phyloP scores from a whole-genome alignment of 2,888 invertebrate genomes.

The Leucophora obtusa region DNA sequence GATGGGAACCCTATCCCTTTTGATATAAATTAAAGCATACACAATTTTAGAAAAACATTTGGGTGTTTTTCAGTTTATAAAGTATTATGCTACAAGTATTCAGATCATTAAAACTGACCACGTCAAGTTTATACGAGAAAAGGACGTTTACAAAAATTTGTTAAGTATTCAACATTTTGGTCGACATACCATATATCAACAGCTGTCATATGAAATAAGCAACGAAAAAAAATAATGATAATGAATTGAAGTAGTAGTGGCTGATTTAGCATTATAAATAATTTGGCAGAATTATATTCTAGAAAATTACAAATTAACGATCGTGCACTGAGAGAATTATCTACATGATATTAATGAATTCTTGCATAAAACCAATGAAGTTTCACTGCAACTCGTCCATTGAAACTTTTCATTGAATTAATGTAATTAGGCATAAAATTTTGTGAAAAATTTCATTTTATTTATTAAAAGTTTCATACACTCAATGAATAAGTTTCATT shows the following conservation, averaged over 20 bases:
- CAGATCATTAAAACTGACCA: slow-evolving; percentile 22
- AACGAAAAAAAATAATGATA: neutral
- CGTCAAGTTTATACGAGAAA: slow-evolving; percentile 3
- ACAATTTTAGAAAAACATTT: too few species aligned
- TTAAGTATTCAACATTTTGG: neutral
- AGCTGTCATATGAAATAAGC: neutral
- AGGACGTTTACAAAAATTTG: neutral
- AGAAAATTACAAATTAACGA: neutral
- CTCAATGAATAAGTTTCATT: too few species aligned
- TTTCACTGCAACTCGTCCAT: too few species aligned
- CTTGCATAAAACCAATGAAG: too few species aligned
- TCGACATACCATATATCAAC: neutral
- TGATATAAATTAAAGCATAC: too few species aligned
- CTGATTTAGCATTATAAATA: neutral
- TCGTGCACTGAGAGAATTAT: too few species aligned
- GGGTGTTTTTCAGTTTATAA: neutral
- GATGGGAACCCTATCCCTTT: too few species aligned
- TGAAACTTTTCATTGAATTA: too few species aligned
- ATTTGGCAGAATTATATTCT: neutral
- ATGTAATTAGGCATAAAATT: too few species aligned
- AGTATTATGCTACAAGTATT: neutral
- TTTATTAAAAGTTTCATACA: too few species aligned
- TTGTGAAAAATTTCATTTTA: too few species aligned
- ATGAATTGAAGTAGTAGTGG: neutral
- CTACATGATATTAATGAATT: too few species aligned